Percentiles rank a stretch among this genome's conserved stretches.
These are phyloP conservation scores for Mormyrus hasselquistii DNA, from an alignment of 2,797 vertebrate genomes.

Conservation along the genomic window DNA sequence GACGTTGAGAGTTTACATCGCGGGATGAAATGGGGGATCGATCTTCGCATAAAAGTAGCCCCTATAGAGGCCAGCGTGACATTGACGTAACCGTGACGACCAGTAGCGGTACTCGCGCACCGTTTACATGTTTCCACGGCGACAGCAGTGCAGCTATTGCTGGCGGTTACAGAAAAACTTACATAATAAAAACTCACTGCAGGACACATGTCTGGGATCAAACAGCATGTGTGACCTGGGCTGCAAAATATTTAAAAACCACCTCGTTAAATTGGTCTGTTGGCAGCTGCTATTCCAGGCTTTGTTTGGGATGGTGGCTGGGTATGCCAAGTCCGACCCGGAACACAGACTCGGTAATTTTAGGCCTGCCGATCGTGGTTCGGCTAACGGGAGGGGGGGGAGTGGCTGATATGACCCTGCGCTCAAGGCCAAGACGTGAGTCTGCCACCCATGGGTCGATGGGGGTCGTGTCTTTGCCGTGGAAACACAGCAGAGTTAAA, in stretches of 20 bases:
- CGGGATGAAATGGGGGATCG: no score
- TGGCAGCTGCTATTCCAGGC: background rate
- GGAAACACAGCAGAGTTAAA: background rate
- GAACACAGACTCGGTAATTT: background rate
- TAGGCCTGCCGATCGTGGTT: background rate
- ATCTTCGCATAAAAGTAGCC: background rate
- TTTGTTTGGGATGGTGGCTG: background rate
- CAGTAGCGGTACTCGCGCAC: background rate
- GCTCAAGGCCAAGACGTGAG: background rate
- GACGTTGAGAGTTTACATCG: background rate
- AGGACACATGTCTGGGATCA: background rate
- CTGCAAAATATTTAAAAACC: background rate
- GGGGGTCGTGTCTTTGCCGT: background rate
- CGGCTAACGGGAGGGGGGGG: background rate
- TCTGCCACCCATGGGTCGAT: background rate
- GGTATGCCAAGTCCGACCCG: background rate
- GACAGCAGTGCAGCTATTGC: background rate
- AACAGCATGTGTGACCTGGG: background rate
- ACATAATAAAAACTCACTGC: background rate
- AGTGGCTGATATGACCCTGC: background rate
- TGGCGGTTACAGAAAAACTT: background rate
- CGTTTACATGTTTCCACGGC: background rate
- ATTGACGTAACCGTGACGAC: background rate
- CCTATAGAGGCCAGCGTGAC: background rate
- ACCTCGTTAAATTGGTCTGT: background rate